A percentile compares a stretch with the other conserved stretches of the same genome.
Conservation (phyloP, 2,888 invertebrate species). For the Periphyllus acericola region DNA sequence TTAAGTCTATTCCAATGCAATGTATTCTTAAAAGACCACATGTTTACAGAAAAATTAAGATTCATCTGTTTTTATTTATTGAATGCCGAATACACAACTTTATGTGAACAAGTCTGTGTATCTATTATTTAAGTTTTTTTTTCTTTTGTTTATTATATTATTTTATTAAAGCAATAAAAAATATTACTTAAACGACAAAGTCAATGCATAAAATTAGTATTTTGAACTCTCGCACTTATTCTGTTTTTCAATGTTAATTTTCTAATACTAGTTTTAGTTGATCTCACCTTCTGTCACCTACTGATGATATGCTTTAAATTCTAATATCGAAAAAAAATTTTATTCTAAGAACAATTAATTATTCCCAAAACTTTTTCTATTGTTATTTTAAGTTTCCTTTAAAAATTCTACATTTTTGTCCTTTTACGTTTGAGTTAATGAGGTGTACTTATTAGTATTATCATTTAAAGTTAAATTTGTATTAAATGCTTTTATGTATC, state of each 20-base stretch:
- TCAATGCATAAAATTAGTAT: not conserved
- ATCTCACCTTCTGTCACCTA: not conserved
- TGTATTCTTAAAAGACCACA: slow-evolving; percentile 22
- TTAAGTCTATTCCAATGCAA: slow-evolving; percentile 19
- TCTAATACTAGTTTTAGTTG: not conserved
- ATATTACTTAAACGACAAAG: slow-evolving; percentile 16
- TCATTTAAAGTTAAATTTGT: not conserved
- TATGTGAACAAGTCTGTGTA: slow-evolving; percentile 21
- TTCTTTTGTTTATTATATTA: slow-evolving; percentile 27
- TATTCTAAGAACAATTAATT: not conserved
- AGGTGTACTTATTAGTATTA: not conserved
- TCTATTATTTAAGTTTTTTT: slow-evolving; percentile 37
- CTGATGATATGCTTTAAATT: not conserved
- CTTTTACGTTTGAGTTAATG: not conserved
- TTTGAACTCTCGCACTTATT: not conserved
- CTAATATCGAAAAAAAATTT: not conserved
- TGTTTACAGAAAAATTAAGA: slow-evolving; percentile 15
- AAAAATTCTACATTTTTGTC: not conserved
- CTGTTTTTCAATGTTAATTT: not conserved
- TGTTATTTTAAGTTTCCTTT: not conserved
- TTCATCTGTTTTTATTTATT: slow-evolving; percentile 51
- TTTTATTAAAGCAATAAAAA: slow-evolving; percentile 34
- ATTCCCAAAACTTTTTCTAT: not conserved
- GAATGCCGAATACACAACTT: slow-evolving; percentile 7
- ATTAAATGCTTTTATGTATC: not conserved